phyloP scores from a whole-genome alignment of 2,113 vertebrate species.

The Oreotrochilus melanogaster region DNA sequence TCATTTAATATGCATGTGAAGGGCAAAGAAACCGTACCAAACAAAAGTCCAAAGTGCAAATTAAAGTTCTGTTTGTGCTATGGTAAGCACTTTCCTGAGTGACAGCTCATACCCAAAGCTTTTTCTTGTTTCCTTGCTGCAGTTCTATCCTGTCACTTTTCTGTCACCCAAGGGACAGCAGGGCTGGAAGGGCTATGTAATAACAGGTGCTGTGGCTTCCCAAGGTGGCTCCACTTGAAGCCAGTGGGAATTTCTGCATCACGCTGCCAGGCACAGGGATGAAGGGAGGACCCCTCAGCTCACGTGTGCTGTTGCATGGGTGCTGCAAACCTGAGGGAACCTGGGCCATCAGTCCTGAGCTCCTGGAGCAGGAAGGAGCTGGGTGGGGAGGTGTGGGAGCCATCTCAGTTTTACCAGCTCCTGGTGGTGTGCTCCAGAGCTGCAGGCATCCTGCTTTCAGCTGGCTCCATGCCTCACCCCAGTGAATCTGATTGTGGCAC shows the following conservation, averaged over 20 bases:
- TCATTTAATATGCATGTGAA: background rate
- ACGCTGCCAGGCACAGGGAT: rapidly evolving
- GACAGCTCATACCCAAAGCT: background rate
- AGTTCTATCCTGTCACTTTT: background rate
- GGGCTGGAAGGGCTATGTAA: background rate
- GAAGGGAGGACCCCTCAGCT: background rate
- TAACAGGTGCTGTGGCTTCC: background rate
- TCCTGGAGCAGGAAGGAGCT: background rate
- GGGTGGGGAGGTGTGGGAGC: rapidly evolving
- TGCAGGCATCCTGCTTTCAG: rapidly evolving
- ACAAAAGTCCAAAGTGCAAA: background rate
- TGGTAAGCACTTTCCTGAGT: background rate
- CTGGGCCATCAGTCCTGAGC: background rate
- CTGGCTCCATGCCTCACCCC: background rate
- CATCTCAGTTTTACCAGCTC: background rate
- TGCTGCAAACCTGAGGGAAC: background rate
- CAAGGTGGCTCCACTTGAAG: background rate
- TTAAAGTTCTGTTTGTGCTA: background rate
- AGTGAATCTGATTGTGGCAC: background rate
- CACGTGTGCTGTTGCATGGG: rapidly evolving
- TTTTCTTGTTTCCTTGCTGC: background rate
- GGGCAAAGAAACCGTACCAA: background rate
- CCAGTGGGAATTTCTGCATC: background rate
- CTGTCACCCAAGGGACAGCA: background rate
- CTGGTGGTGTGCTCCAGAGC: background rate